Conservation (phyloP, 1,140 invertebrate genomes). For the Temnothorax nylanderi region DNA sequence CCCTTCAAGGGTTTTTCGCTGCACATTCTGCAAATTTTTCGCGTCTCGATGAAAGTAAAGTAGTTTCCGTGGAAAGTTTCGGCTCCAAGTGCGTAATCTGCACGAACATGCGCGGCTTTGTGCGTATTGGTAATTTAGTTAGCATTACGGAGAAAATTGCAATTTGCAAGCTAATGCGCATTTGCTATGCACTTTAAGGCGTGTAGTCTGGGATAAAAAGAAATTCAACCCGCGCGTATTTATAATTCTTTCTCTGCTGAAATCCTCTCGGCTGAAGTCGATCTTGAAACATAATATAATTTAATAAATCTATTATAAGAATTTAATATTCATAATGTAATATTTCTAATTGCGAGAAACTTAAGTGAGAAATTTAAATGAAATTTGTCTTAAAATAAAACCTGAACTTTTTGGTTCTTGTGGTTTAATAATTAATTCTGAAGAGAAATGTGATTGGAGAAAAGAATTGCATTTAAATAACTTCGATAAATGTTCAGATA, state of each 20-base stretch:
- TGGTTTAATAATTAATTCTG: neutral
- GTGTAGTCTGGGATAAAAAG: neutral
- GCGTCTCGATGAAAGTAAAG: neutral
- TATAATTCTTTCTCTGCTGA: neutral
- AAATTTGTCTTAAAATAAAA: neutral
- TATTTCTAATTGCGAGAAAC: neutral
- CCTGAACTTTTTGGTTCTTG: neutral
- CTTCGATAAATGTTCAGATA: neutral
- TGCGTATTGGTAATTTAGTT: slow-evolving; percentile 29
- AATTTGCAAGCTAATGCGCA: neutral
- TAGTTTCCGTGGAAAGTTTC: neutral
- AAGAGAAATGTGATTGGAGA: neutral
- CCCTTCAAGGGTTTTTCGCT: neutral
- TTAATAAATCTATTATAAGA: neutral
- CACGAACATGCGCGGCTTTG: neutral
- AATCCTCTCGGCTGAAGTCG: neutral
- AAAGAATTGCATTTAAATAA: slow-evolving; percentile 2
- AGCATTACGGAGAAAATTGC: neutral
- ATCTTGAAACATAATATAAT: neutral
- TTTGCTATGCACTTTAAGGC: neutral
- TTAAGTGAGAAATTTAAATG: neutral
- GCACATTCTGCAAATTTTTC: neutral
- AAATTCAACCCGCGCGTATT: neutral
- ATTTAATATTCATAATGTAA: neutral
- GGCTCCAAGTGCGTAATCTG: neutral